These are phyloP conservation scores for Drosophila setifemur DNA, from an alignment of 1,140 invertebrate species.

Conservation along the genomic window DNA sequence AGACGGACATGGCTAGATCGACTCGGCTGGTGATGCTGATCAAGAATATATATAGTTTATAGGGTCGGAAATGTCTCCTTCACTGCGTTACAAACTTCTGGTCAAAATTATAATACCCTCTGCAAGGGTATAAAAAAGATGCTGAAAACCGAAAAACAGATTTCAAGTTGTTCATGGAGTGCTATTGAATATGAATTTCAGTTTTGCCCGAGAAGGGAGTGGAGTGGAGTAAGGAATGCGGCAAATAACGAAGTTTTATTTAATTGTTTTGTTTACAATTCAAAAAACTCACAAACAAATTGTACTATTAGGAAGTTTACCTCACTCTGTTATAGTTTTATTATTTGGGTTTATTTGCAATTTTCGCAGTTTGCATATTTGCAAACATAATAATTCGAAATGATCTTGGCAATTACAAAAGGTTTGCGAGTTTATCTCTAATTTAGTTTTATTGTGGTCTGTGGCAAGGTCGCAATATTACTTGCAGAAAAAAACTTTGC, in stretches of 20 bases:
- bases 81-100: too few relatives aligned
- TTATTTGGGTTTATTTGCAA: constrained; percentile 1
- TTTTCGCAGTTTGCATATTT: constrained; percentile 41
- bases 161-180: constrained; percentile 45
- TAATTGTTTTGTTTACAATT: constrained; percentile 52
- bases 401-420: constrained; percentile 48
- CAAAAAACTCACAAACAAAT: constrained; percentile 25
- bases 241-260: constrained; percentile 33
- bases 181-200: constrained; percentile 50
- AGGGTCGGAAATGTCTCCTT: too few relatives aligned
- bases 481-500: constrained; percentile 57
- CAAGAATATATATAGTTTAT: too few relatives aligned
- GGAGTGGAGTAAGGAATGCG: constrained; percentile 33
- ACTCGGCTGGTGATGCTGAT: too few relatives aligned
- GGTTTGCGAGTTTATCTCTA: constrained; percentile 27
- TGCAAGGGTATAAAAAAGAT: too few relatives aligned
- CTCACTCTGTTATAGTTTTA: constrained; percentile 55
- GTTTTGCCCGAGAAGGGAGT: constrained; percentile 22
- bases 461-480: constrained; percentile 63
- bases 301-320: constrained; percentile 27
- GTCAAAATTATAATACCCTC: too few relatives aligned
- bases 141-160: constrained; percentile 44
- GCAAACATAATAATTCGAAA: constrained; percentile 37
- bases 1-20: too few relatives aligned
- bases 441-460: constrained; percentile 30